phyloP scores from a whole-genome alignment of 2,888 invertebrate species.

The Psylliodes chrysocephalus region DNA sequence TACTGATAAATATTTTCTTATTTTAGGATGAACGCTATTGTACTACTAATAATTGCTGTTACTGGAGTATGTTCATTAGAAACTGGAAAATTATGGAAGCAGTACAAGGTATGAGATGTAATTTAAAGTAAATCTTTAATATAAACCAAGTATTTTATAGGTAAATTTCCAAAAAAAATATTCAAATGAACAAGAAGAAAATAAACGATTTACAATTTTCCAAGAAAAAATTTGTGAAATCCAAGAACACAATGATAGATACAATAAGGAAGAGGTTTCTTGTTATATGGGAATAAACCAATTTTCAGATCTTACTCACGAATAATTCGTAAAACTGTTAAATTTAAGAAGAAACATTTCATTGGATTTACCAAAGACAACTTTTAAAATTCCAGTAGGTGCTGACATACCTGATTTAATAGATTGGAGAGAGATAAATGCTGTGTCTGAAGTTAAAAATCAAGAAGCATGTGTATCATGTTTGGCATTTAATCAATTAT shows the following conservation, averaged over 20 bases:
- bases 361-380: neutral
- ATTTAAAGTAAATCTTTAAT: neutral
- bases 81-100: neutral
- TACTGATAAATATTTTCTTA: too few species aligned
- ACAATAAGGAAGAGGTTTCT: constrained; percentile 1
- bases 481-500: constrained; percentile 74
- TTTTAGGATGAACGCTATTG: neutral
- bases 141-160: neutral
- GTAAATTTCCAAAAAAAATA: constrained; percentile 1
- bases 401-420: constrained; percentile 52
- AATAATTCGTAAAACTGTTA: constrained; percentile 11
- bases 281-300: constrained; percentile 11
- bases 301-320: constrained; percentile 15
- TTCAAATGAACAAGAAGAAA: neutral
- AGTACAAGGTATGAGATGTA: neutral
- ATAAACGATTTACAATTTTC: constrained; percentile 9
- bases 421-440: constrained; percentile 68
- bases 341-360: neutral
- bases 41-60: neutral
- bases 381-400: constrained; percentile 1
- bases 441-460: constrained; percentile 74
- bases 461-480: constrained; percentile 86
- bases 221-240: constrained; percentile 16
- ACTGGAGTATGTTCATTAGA: neutral
- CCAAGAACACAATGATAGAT: constrained; percentile 19